Evolutionary conservation across 2,888 invertebrate genomes (phyloP).

Genomic region (Chrysolina haemoptera): DNA sequence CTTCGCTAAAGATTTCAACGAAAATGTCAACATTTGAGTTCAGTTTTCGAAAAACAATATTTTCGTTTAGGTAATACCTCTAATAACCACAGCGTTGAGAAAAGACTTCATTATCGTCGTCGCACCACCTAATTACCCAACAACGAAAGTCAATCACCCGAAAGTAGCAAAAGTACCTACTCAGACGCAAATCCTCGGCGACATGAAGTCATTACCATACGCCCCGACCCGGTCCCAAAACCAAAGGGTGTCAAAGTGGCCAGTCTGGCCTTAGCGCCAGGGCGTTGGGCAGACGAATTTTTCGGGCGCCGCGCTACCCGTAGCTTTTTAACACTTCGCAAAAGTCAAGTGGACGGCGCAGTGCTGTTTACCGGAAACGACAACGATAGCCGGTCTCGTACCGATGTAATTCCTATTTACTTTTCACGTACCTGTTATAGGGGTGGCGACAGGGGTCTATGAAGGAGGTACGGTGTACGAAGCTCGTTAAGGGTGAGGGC

Average conservation of each 20-base stretch:
- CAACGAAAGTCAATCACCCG: constrained; percentile 2
- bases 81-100: neutral
- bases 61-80: neutral
- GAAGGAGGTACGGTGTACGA: too few species aligned
- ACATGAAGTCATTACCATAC: neutral
- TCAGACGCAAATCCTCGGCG: neutral
- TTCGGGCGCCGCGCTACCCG: constrained; percentile 31
- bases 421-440: constrained; percentile 24
- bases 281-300: neutral
- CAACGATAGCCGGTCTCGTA: neutral
- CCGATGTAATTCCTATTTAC: constrained; percentile 3
- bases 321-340: constrained; percentile 36
- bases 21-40: too few species aligned
- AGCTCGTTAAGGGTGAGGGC: too few species aligned
- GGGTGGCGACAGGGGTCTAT: neutral
- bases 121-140: constrained; percentile 8
- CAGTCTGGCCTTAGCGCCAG: neutral
- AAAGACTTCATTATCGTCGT: neutral
- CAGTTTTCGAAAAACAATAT: too few species aligned
- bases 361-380: constrained; percentile 1
- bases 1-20: too few species aligned
- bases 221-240: neutral
- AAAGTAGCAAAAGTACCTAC: neutral
- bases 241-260: constrained; percentile 18
- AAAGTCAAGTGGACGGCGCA: constrained; percentile 34